Conservation (phyloP, 1,140 invertebrate species). For the Saccostrea glomerata region DNA sequence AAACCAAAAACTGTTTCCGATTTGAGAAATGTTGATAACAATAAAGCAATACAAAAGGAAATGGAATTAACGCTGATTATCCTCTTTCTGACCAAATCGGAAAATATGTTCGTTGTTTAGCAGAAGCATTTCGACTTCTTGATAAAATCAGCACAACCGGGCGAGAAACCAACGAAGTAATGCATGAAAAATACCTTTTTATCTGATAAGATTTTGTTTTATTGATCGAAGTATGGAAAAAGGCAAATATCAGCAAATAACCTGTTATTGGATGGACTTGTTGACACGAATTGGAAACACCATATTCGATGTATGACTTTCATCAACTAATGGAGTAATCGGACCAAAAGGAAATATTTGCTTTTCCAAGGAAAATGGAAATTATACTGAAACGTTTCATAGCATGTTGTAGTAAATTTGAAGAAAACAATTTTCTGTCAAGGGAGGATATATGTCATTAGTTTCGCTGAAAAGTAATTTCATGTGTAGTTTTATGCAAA, state of each 20-base stretch:
- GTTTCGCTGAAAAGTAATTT: no score
- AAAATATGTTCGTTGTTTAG: slow-evolving; percentile 8
- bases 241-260: neutral
- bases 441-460: neutral
- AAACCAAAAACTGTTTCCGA: slow-evolving; percentile 4
- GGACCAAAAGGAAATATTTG: neutral
- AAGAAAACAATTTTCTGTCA: neutral
- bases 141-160: slow-evolving; percentile 12
- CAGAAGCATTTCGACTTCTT: neutral
- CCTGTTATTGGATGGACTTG: neutral
- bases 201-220: slow-evolving; percentile 6
- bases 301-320: neutral
- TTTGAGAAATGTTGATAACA: neutral
- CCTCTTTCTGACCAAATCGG: neutral
- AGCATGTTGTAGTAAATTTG: neutral
- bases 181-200: neutral
- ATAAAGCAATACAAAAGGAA: neutral
- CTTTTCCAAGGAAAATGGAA: neutral
- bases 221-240: neutral
- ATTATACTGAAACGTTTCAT: neutral
- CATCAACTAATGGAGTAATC: slow-evolving; percentile 5
- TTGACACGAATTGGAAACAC: neutral
- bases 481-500: no score
- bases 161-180: neutral
- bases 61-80: neutral